Evolutionary conservation across 2,888 invertebrate genomes (phyloP), one percentile per base, ranked within the genome.

Genomic region (Tiliacea citrago): DNA sequence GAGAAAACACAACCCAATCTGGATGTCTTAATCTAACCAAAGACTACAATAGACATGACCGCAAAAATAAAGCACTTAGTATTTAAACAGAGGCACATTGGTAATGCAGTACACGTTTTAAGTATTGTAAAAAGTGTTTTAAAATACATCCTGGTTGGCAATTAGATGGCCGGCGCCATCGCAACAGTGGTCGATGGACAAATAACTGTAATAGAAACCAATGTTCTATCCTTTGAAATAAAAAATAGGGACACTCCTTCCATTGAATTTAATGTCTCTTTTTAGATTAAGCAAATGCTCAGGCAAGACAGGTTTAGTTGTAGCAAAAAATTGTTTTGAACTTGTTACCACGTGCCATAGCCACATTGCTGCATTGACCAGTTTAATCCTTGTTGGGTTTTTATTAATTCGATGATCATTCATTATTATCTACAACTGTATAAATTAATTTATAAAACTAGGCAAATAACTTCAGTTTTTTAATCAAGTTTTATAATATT

Each of bases 81-180:
- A 29, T 13, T 13, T 39, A 10, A 53, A 72, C 35, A 57, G 3
- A 75, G 21, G 12, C 65, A 68, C 21, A 72, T 80, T 69, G 39
- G 3, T 8, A 74, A 85, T 70, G 58, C 77, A 73, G 3, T 3
- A 62, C 85, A 77, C 77, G 83, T 78, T 68, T 53, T 39, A 29
- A 53, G 45, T 72, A 70, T 62, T 35, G 60, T 71, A 75, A 80
- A 87, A 73, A 77, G 61, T 53, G 60, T 75, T 83, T 63, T 57
- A 62, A 70, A 70, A 77, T 65, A 78, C 57, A 85, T 86, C 77
- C 77, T 79, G 75, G 69, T 75, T 73, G 35, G 55, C 73, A 81
- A 84, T 79, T 75, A 83, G 57, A 75, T 66, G 16, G 35, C 62
- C 51, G 86, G 88, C 86, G 87, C 87, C 88, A 76, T n/a, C n/a